These are phyloP conservation scores for Labeo calbasu DNA, from an alignment of 2,797 vertebrate genomes.

Conservation along the genomic window DNA sequence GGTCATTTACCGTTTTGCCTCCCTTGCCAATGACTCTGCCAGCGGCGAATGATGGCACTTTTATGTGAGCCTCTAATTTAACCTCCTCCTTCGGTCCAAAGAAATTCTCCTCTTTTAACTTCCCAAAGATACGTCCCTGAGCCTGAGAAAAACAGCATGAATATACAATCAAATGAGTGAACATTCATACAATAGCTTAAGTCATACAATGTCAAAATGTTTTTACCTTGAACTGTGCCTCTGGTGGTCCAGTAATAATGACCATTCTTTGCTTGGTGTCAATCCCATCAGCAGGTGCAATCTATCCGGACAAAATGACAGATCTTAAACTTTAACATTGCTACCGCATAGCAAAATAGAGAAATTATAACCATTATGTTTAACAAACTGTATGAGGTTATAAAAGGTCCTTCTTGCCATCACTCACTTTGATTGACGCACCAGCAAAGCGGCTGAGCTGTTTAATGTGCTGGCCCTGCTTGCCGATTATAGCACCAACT, in stretches of 20 bases:
- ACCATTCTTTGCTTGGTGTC: slow-evolving; percentile 96
- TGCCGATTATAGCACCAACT: slow-evolving; percentile 97
- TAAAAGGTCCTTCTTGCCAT: not conserved
- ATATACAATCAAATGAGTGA: not conserved
- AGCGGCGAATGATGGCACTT: slow-evolving; percentile 97
- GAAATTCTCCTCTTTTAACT: slow-evolving; percentile 99
- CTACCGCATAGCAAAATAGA: not conserved
- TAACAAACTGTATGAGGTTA: not conserved
- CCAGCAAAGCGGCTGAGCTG: slow-evolving; percentile 97
- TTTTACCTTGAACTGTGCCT: slow-evolving; percentile 97
- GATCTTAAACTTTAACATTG: not conserved
- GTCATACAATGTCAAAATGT: no score
- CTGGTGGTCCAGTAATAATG: slow-evolving; percentile 95
- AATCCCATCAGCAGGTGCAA: slow-evolving; percentile 93
- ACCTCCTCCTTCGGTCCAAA: slow-evolving; percentile 99
- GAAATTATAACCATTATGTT: not conserved
- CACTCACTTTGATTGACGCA: slow-evolving; percentile 95
- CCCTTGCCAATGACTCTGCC: slow-evolving; percentile 98
- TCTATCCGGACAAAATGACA: slow-evolving; percentile 73
- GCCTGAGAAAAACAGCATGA: slow-evolving; percentile 74
- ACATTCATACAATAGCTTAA: not conserved
- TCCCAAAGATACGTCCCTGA: slow-evolving; percentile 98
- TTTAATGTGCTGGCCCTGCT: slow-evolving; percentile 99
- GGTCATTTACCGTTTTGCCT: slow-evolving; percentile 90
- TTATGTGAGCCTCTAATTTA: slow-evolving; percentile 97